Evolutionary conservation across 2,113 vertebrate genomes (phyloP).

Genomic region (Ictidomys tridecemlineatus): DNA sequence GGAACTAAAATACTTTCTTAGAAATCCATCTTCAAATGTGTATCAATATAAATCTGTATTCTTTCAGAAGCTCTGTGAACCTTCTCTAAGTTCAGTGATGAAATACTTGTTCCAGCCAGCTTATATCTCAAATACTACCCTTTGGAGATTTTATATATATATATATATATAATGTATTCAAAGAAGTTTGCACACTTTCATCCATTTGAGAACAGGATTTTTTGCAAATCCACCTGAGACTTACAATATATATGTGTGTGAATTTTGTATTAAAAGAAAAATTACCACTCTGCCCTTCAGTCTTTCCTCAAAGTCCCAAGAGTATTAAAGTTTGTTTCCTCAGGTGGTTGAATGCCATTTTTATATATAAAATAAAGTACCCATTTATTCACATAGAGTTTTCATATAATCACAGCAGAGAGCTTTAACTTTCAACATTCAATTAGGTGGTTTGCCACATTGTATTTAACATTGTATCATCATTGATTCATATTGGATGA

Average conservation of each 20-base stretch:
- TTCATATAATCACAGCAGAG: slow-evolving; percentile 51
- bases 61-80: slow-evolving; percentile 35
- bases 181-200: slow-evolving; percentile 69
- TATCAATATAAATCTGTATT: not conserved
- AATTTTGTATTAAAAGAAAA: slow-evolving; percentile 83
- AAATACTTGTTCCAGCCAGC: slow-evolving; percentile 26
- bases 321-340: slow-evolving; percentile 76
- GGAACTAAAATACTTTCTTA: not conserved
- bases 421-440: slow-evolving; percentile 56
- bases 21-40: slow-evolving; percentile 29
- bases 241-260: slow-evolving; percentile 65
- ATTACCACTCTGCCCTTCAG: slow-evolving; percentile 66
- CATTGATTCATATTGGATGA: not conserved
- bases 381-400: slow-evolving; percentile 40
- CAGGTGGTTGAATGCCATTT: slow-evolving; percentile 66
- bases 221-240: slow-evolving; percentile 72
- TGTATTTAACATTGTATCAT: not conserved
- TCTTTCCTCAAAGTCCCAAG: slow-evolving; percentile 65
- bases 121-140: slow-evolving; percentile 27
- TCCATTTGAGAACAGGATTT: slow-evolving; percentile 74
- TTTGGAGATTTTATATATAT: no score
- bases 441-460: not conserved
- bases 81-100: slow-evolving; percentile 29
- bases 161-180: slow-evolving; percentile 38
- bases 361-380: slow-evolving; percentile 72